These are phyloP conservation scores for Zosterops lateralis DNA, from an alignment of 2,113 vertebrate genomes.

Conservation along the genomic window DNA sequence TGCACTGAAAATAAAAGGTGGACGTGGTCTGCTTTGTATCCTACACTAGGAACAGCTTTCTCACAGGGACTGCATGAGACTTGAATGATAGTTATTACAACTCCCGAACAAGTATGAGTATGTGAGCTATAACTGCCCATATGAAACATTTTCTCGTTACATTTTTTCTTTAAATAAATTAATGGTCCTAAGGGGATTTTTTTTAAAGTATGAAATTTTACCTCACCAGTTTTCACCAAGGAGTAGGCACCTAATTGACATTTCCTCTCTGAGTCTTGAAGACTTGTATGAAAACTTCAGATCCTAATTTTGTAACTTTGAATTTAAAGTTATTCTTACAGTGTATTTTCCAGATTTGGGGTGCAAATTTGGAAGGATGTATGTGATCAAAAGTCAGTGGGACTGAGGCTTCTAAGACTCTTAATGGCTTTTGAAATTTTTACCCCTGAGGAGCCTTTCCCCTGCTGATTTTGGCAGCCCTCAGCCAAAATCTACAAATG, in stretches of 20 bases:
- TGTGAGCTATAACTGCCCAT: neutral
- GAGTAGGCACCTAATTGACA: slow-evolving; percentile 21
- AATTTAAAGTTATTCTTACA: neutral
- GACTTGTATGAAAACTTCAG: neutral
- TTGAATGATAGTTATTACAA: slow-evolving; percentile 19
- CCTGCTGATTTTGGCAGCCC: slow-evolving; percentile 64
- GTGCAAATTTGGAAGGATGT: slow-evolving; percentile 30
- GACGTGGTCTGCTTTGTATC: neutral
- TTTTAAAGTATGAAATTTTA: neutral
- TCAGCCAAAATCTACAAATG: slow-evolving; percentile 56
- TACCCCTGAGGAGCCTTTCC: slow-evolving; percentile 46
- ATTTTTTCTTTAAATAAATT: slow-evolving; percentile 33
- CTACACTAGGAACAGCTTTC: neutral
- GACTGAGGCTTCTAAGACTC: slow-evolving; percentile 33
- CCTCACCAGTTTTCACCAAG: neutral
- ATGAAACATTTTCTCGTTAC: neutral
- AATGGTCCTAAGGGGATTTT: neutral
- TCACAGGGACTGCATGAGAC: neutral
- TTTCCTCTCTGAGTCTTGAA: slow-evolving; percentile 24
- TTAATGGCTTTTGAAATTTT: slow-evolving; percentile 58
- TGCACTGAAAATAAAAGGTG: neutral
- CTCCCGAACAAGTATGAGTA: neutral
- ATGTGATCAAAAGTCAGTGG: slow-evolving; percentile 32
- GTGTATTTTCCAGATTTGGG: slow-evolving; percentile 16
- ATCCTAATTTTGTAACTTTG: neutral